Evolutionary conservation across 2,888 invertebrate species (phyloP), one percentile per base, ranked within the genome.

Genomic region (Noctua fimbriata): DNA sequence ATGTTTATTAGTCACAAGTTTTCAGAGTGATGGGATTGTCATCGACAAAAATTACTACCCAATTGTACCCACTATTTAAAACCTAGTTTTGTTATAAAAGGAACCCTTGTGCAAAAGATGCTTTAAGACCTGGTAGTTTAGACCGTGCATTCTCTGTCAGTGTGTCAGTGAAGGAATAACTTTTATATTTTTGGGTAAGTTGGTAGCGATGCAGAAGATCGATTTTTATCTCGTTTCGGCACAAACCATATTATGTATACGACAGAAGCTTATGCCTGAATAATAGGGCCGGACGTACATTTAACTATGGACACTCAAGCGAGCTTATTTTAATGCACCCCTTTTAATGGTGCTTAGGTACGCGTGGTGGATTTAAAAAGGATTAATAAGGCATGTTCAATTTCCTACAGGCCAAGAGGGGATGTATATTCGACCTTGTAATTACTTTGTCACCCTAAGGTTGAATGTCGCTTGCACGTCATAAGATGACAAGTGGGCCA

Each of bases 281-380:
- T 32, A 21, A 47, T 32, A n/a, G 16, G 7, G 7, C 24, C n/a
- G 24, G 47, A 63, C 24, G 24, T 18, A 32, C 16, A 52, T 63
- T 81, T 75, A 81, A 69, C 16, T 75, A 36, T 16, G 28, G 28
- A 3, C 12, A 75, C 2, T 74, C 69, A 49, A 28, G 60, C 60
- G 16, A 69, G 5, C 18, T 9, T 12, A 74, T 71, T 79, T 52
- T 71, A 80, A 74, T 47, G 60, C 66, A 49, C 72, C 72, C 79
- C 28, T 66, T 79, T 36, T 74, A 73, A 74, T 52, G 67, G 58
- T 24, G 10, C 16, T 36, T 28, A 18, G 32, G 21, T 28, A 49
- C 47, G 80, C 65, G 47, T 58, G 55, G n/a, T 47, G 24, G 55
- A 41, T 49, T 72, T 18, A 32, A 55, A 78, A 71, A 60, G 47